Conservation (phyloP, 1,140 invertebrate species). For the Heterodera carotae region DNA sequence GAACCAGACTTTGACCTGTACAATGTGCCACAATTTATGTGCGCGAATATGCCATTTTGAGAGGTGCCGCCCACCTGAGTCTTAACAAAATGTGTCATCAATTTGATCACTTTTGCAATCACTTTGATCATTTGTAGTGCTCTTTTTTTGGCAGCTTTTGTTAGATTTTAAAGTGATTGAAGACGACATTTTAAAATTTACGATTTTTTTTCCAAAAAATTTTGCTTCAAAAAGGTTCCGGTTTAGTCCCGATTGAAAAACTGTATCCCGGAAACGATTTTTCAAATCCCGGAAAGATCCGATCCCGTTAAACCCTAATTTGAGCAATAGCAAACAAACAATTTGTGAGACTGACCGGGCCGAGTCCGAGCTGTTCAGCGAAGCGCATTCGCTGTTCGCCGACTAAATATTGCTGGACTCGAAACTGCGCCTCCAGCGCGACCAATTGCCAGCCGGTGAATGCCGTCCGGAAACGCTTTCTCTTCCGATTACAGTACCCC, state of each 20-base stretch:
- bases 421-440: slow-evolving; percentile 27
- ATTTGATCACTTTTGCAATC: too few relatives aligned
- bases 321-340: too few relatives aligned
- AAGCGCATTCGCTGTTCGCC: slow-evolving; percentile 17
- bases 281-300: too few relatives aligned
- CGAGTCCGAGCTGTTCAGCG: slow-evolving; percentile 11
- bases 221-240: too few relatives aligned
- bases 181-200: too few relatives aligned
- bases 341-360: slow-evolving; percentile 1
- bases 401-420: slow-evolving; percentile 23
- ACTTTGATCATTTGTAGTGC: too few relatives aligned
- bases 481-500: background rate
- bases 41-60: background rate
- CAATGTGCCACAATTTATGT: background rate
- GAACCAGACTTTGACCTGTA: slow-evolving; percentile 36
- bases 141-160: too few relatives aligned
- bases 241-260: too few relatives aligned
- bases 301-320: too few relatives aligned
- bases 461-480: slow-evolving; percentile 19
- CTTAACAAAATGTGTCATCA: background rate
- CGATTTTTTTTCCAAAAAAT: too few relatives aligned
- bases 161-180: too few relatives aligned
- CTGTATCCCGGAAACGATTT: too few relatives aligned
- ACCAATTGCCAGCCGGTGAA: slow-evolving; percentile 28
- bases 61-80: background rate